A percentile compares a stretch with the other conserved stretches of the same genome.
phyloP scores from a whole-genome alignment of 64 coral and sea anemone species.

The Exaiptasia diaphana region DNA sequence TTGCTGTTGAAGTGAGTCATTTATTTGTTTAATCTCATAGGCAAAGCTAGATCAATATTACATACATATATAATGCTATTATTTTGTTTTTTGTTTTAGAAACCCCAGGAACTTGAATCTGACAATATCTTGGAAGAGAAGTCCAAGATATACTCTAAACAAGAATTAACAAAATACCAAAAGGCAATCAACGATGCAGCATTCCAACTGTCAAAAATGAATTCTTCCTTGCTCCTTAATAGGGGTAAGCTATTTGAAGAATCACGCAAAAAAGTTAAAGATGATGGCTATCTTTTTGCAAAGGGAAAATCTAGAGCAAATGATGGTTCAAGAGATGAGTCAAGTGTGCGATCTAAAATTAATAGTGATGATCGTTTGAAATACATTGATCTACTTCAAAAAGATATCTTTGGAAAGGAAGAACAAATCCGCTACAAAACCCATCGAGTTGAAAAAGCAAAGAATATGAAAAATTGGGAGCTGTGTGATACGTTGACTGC shows the following conservation, averaged over 20 bases:
- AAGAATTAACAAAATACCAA: slow-evolving; percentile 52
- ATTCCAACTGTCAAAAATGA: slow-evolving; percentile 30
- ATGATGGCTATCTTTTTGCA: slow-evolving; percentile 62
- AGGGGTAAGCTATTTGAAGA: slow-evolving; percentile 56
- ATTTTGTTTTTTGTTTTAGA: neutral
- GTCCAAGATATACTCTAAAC: slow-evolving; percentile 52
- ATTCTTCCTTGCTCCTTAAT: slow-evolving; percentile 45
- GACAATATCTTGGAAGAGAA: slow-evolving; percentile 40
- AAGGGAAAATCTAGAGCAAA: slow-evolving; percentile 59
- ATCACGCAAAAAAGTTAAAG: slow-evolving; percentile 53
- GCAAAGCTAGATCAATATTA: too few species aligned
- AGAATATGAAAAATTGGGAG: slow-evolving; percentile 65
- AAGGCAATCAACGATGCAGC: slow-evolving; percentile 44
- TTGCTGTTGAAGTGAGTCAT: too few species aligned
- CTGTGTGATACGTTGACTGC: slow-evolving; percentile 53
- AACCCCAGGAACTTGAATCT: slow-evolving; percentile 31
- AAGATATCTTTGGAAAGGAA: slow-evolving; percentile 59
- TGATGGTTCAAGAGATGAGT: neutral
- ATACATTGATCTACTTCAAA: slow-evolving; percentile 56
- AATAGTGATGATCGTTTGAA: slow-evolving; percentile 58
- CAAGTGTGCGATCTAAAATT: slow-evolving; percentile 42
- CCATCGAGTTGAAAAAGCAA: slow-evolving; percentile 65
- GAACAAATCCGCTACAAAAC: slow-evolving; percentile 70
- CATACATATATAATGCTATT: too few species aligned
- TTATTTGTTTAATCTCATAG: too few species aligned